A percentile compares a stretch with the other conserved stretches of the same genome.
These are phyloP conservation scores for Calameuta pallipes DNA, from an alignment of 2,888 invertebrate species.

Conservation along the genomic window DNA sequence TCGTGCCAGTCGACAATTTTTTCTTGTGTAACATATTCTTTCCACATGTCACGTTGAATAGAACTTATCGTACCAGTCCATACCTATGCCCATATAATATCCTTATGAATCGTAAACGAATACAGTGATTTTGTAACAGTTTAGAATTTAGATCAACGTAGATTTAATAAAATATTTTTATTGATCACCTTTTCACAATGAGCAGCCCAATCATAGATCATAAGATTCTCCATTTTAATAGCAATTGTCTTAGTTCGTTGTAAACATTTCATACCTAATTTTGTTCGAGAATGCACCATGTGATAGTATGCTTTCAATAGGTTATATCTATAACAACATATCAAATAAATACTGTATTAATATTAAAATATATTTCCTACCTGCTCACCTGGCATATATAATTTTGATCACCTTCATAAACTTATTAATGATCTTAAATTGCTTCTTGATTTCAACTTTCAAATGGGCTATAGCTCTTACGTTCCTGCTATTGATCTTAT, in stretches of 20 bases:
- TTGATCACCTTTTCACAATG: constrained; percentile 57
- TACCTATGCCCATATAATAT: constrained; percentile 58
- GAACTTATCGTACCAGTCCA: constrained; percentile 69
- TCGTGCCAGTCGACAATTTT: constrained; percentile 67
- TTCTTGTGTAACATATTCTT: constrained; percentile 65
- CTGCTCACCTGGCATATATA: constrained; percentile 42
- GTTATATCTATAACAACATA: constrained; percentile 64
- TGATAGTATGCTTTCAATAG: constrained; percentile 70
- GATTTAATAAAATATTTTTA: constrained; percentile 12
- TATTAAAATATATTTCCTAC: too few relatives aligned
- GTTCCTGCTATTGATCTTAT: constrained; percentile 47
- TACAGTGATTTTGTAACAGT: not conserved
- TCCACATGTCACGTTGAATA: constrained; percentile 68
- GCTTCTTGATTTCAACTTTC: constrained; percentile 47
- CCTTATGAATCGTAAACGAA: not conserved
- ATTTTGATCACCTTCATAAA: constrained; percentile 48
- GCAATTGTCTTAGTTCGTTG: constrained; percentile 64
- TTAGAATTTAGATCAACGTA: not conserved
- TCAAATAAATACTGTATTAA: too few relatives aligned
- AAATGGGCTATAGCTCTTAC: constrained; percentile 42
- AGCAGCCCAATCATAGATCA: constrained; percentile 68
- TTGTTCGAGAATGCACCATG: constrained; percentile 66
- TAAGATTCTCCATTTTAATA: constrained; percentile 60
- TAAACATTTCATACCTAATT: constrained; percentile 62
- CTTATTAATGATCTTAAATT: constrained; percentile 51